Percentiles rank a stretch among this genome's conserved stretches.
Evolutionary conservation across 2,113 vertebrate species (phyloP).

Genomic region (Toxotes jaculatrix): DNA sequence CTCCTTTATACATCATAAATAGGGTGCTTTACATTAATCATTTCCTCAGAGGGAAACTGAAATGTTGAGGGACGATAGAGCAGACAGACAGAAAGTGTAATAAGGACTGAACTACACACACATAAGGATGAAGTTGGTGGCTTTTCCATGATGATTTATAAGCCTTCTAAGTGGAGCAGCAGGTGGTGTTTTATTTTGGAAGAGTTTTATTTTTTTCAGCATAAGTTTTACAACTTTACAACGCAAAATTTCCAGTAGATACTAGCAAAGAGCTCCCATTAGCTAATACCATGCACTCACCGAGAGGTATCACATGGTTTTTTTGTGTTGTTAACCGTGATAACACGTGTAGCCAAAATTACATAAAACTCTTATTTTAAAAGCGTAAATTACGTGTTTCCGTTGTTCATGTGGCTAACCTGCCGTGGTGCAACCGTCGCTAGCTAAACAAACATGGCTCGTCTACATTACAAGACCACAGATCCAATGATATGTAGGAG

Average conservation of each 20-base stretch:
- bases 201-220: neutral
- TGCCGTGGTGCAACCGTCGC: constrained; percentile 37
- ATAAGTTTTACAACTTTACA: neutral
- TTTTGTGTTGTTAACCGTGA: neutral
- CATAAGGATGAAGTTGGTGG: neutral
- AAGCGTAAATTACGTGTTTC: constrained; percentile 36
- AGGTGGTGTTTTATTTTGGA: constrained; percentile 19
- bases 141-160: neutral
- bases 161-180: neutral
- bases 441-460: constrained; percentile 81
- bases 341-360: neutral
- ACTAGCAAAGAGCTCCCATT: neutral
- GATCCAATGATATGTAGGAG: constrained; percentile 45
- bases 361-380: constrained; percentile 56
- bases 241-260: neutral
- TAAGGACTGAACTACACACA: neutral
- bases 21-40: neutral
- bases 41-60: neutral
- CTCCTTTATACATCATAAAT: neutral
- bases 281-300: neutral
- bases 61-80: neutral
- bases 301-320: neutral
- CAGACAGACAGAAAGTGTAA: neutral
- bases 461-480: constrained; percentile 42
- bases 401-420: constrained; percentile 14